Evolutionary conservation across 2,888 invertebrate species (phyloP), one percentile per base, ranked within the genome.

Genomic region (Yponomeuta evonymella): DNA sequence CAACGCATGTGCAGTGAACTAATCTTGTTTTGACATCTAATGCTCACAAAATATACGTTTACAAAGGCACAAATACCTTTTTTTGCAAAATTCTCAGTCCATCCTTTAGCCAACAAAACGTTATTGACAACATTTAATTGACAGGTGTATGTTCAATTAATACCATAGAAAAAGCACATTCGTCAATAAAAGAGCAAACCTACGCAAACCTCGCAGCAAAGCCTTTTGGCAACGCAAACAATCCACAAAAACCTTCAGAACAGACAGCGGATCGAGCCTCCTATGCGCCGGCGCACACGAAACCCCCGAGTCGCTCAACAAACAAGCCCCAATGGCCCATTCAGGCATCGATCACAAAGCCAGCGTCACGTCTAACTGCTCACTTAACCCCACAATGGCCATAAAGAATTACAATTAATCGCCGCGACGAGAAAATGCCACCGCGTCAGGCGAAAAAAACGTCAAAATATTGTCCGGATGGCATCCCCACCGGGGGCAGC

Each of bases 331-430:
- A 58, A 58, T 58, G 51, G 51, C 15, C 51, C 80, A 84, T 82
- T 80, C 84, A 84, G 85, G 84, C 81, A 81, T 81, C 74, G 78
- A 81, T 80, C 83, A 83, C 85, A 81, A 82, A 82, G 58, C 33
- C 63, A 65, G 68, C 86, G 82, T 84, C 85, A 82, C 83, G 79
- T 82, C 78, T 84, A 67, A 86, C 85, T 83, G 88, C 86, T 89
- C 91, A 89, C 89, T 90, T 89, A 90, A 89, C 90, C 89, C 88
- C 86, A 88, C 91, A 88, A 90, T 88, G 82, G 85, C 88, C 87
- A 86, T 89, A 88, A 87, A 88, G 89, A 90, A 90, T 90, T 86
- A 91, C 90, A 89, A 91, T 91, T 91, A 90, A 90, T 89, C 87
- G 88, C 83, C 79, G 82, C 86, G 87, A 80, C 88, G 84, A 84